phyloP scores from a whole-genome alignment of 2,797 vertebrate species.

The Megaceryle alcyon region DNA sequence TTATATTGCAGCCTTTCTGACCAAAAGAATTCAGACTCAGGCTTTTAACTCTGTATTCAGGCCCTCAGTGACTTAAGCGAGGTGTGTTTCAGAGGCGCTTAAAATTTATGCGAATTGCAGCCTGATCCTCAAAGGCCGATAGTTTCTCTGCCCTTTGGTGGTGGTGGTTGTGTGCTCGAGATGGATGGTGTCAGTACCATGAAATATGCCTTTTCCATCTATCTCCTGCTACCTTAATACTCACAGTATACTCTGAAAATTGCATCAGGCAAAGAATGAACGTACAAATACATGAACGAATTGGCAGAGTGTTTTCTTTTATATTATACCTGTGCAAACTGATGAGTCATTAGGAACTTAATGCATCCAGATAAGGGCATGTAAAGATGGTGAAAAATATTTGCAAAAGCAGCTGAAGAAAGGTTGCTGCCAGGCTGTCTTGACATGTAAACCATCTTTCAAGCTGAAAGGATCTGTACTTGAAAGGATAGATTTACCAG shows the following conservation, averaged over 20 bases:
- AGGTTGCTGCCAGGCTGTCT: neutral
- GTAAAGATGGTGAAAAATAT: slow-evolving; percentile 4
- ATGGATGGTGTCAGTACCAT: neutral
- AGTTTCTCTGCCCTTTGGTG: neutral
- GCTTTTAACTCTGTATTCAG: neutral
- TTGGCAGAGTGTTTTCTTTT: neutral
- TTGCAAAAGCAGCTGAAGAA: slow-evolving; percentile 6
- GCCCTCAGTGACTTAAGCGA: neutral
- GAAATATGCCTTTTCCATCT: neutral
- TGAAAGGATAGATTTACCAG: neutral
- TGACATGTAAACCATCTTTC: neutral
- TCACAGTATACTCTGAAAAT: neutral
- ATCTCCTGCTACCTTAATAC: neutral
- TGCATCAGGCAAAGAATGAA: neutral
- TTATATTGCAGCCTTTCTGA: neutral
- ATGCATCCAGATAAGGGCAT: neutral
- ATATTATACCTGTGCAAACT: neutral
- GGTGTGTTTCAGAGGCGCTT: neutral
- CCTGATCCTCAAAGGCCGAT: neutral
- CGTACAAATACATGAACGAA: neutral
- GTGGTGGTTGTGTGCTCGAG: neutral
- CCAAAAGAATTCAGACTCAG: neutral
- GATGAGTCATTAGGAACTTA: neutral
- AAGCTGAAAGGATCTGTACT: neutral
- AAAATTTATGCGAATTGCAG: neutral